phyloP scores from a whole-genome alignment of 2,888 invertebrate species.

The Caenorhabditis japonica region DNA sequence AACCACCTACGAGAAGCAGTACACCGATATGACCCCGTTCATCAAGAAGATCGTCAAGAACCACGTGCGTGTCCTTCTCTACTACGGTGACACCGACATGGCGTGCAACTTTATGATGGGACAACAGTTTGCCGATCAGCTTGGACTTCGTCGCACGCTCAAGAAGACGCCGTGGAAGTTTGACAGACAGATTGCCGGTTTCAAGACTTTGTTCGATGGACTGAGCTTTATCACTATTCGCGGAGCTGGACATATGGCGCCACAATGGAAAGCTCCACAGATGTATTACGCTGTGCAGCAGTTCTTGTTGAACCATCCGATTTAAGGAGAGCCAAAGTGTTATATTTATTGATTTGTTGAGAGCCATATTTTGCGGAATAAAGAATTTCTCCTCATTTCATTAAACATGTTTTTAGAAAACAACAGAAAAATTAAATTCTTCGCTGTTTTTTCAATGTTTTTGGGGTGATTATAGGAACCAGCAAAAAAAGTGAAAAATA shows the following conservation, averaged over 20 bases:
- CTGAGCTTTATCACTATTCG: conserved; percentile 69
- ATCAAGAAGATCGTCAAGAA: conserved; percentile 73
- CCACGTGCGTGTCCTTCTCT: conserved; percentile 74
- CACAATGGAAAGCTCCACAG: conserved; percentile 75
- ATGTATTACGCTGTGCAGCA: conserved; percentile 76
- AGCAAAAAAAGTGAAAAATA: too few species aligned
- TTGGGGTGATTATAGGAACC: too few species aligned
- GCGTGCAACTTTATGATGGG: conserved; percentile 76
- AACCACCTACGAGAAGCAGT: conserved; percentile 73
- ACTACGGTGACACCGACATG: conserved; percentile 76
- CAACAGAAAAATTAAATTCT: too few species aligned
- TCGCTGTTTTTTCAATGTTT: too few species aligned
- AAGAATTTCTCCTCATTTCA: too few species aligned
- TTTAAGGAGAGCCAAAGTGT: conserved; percentile 58
- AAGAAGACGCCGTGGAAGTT: conserved; percentile 77
- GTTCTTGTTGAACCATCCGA: conserved; percentile 75
- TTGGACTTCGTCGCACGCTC: conserved; percentile 67
- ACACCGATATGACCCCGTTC: conserved; percentile 74
- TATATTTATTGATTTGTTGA: conserved; percentile 5
- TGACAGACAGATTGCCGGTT: conserved; percentile 77
- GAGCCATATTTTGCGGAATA: background rate
- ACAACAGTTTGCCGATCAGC: conserved; percentile 71
- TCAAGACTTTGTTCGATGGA: conserved; percentile 76
- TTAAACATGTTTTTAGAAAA: too few species aligned
- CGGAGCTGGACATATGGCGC: conserved; percentile 75